Conservation (phyloP, 64 coral and sea anemone species). For the Orbicella faveolata region DNA sequence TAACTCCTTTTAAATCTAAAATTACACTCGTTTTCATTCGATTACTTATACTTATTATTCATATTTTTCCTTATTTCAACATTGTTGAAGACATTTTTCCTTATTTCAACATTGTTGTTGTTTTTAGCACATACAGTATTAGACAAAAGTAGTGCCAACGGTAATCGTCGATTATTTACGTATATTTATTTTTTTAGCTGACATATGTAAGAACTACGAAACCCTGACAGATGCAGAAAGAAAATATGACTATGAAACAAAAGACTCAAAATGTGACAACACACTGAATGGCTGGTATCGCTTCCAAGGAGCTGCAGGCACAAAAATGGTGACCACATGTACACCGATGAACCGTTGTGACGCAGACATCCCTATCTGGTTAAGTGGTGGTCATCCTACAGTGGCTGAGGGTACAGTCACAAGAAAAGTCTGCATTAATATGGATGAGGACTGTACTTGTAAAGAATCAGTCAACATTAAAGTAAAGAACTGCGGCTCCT, state of each 20-base stretch:
- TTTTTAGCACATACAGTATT: too few relatives aligned
- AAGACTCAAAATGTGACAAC: neutral
- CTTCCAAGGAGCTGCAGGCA: neutral
- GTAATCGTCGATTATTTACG: neutral
- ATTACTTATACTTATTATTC: too few relatives aligned
- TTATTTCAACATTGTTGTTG: too few relatives aligned
- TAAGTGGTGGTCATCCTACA: neutral
- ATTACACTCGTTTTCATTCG: too few relatives aligned
- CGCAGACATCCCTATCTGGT: too few relatives aligned
- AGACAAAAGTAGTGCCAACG: too few relatives aligned
- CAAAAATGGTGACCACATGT: neutral
- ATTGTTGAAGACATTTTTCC: too few relatives aligned
- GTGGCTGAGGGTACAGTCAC: neutral
- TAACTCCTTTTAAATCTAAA: too few relatives aligned
- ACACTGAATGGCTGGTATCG: neutral
- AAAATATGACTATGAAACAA: neutral
- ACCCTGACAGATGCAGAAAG: neutral
- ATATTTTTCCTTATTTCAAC: too few relatives aligned
- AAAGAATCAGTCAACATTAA: neutral
- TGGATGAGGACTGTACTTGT: too few relatives aligned
- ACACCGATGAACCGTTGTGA: neutral
- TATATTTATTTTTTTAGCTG: neutral
- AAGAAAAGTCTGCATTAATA: neutral
- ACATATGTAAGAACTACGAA: neutral
- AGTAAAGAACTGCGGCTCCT: constrained; percentile 1